A percentile compares a stretch with the other conserved stretches of the same genome.
These are phyloP conservation scores for Esox masquinongy DNA, from an alignment of 2,797 vertebrate genomes.

Conservation along the genomic window DNA sequence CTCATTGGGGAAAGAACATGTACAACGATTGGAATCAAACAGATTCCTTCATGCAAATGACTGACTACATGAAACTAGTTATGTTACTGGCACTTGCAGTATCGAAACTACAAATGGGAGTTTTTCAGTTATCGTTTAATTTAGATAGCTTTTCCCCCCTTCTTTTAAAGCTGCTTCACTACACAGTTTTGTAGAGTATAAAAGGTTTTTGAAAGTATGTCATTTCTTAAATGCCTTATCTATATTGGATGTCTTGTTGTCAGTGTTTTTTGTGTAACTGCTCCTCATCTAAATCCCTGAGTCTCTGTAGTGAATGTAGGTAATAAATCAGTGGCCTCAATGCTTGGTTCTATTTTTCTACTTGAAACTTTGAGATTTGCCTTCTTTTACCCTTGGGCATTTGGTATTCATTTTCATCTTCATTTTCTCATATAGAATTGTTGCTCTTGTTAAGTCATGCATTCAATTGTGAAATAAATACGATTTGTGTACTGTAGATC, in stretches of 20 bases:
- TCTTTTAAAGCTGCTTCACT: not conserved
- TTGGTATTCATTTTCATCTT: not conserved
- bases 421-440: not conserved
- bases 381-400: not conserved
- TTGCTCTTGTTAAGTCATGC: not conserved
- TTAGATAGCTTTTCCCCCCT: not conserved
- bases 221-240: slow-evolving; percentile 9
- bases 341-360: not conserved
- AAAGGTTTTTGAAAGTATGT: slow-evolving; percentile 26
- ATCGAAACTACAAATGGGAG: slow-evolving; percentile 7
- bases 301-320: not conserved
- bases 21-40: not conserved
- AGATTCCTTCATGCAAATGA: not conserved
- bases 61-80: slow-evolving; percentile 28
- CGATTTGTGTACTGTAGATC: not conserved
- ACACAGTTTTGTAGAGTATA: not conserved
- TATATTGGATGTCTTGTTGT: slow-evolving; percentile 33
- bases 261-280: not conserved
- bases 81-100: slow-evolving; percentile 32
- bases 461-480: not conserved
- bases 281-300: slow-evolving; percentile 4
- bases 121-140: slow-evolving; percentile 1
- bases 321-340: slow-evolving; percentile 15
- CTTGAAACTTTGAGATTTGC: not conserved
- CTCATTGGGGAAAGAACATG: not conserved